Percentiles rank a stretch among this genome's conserved stretches.
Evolutionary conservation across 2,797 vertebrate genomes (phyloP).

Genomic region (Microctenopoma stevenorrisi): DNA sequence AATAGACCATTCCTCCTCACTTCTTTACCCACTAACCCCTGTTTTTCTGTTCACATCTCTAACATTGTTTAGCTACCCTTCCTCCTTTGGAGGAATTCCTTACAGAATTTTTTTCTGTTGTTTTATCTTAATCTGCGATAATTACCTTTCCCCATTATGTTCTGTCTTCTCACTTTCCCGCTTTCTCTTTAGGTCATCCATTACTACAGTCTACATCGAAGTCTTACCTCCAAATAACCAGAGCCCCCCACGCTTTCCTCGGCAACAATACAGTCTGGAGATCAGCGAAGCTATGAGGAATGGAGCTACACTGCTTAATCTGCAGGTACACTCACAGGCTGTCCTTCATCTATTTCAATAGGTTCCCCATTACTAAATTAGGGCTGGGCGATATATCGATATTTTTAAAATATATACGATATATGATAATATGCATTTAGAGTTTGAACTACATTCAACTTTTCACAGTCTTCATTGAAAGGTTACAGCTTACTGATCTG

Average conservation of each 20-base stretch:
- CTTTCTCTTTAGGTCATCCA: conserved; percentile 88
- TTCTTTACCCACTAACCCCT: conserved; percentile 18
- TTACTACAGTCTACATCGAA: conserved; percentile 97
- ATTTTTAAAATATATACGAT: no score
- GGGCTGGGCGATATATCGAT: no score
- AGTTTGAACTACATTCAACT: no score
- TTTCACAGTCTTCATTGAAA: background rate
- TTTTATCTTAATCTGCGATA: conserved; percentile 2
- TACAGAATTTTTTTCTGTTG: conserved; percentile 12
- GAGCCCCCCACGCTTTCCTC: conserved; percentile 93
- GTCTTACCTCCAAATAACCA: conserved; percentile 98
- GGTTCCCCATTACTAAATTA: background rate
- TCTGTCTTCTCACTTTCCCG: conserved; percentile 18
- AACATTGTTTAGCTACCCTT: conserved; percentile 7
- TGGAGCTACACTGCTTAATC: conserved; percentile 90
- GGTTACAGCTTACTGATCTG: background rate
- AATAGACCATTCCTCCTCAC: conserved; percentile 42
- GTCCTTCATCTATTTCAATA: background rate
- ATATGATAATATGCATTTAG: no score
- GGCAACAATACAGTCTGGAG: conserved; percentile 92
- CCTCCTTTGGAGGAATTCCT: conserved; percentile 12
- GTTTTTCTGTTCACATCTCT: conserved; percentile 8
- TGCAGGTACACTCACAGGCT: conserved; percentile 85
- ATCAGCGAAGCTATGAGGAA: conserved; percentile 96
- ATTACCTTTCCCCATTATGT: background rate